Conservation (phyloP, 2,113 vertebrate species). For the Prietella phreatophila region DNA sequence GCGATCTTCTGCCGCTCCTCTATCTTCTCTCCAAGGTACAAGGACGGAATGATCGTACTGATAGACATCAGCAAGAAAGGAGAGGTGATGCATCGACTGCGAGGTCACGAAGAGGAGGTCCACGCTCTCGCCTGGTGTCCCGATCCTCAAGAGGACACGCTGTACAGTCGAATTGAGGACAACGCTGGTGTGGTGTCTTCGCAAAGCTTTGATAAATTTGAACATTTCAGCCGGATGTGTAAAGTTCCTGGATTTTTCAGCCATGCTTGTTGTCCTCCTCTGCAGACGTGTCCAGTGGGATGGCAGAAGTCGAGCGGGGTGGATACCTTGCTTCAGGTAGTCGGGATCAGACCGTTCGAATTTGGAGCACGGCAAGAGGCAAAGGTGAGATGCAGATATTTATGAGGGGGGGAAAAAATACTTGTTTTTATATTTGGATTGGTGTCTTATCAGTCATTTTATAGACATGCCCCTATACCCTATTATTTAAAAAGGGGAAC, state of each 20-base stretch:
- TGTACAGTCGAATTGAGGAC: constrained; percentile 70
- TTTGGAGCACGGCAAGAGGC: constrained; percentile 86
- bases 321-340: constrained; percentile 91
- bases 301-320: constrained; percentile 61
- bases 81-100: constrained; percentile 82
- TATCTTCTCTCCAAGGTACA: constrained; percentile 78
- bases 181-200: constrained; percentile 55
- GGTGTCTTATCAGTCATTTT: too few species aligned
- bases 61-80: constrained; percentile 90
- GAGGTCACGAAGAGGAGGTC: constrained; percentile 94
- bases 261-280: constrained; percentile 44
- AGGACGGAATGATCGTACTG: constrained; percentile 90
- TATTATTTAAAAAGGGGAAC: too few species aligned
- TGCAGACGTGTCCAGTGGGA: constrained; percentile 65
- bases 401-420: too few species aligned
- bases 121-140: constrained; percentile 90
- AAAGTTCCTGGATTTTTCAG: not conserved
- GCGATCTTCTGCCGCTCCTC: not conserved
- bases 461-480: too few species aligned
- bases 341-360: constrained; percentile 90
- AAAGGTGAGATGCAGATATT: constrained; percentile 72
- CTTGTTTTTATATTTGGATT: too few species aligned
- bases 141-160: constrained; percentile 67
- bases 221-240: not conserved
- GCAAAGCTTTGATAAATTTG: not conserved